phyloP scores from a whole-genome alignment of 2,888 invertebrate species.

The Harpalus rubripes region DNA sequence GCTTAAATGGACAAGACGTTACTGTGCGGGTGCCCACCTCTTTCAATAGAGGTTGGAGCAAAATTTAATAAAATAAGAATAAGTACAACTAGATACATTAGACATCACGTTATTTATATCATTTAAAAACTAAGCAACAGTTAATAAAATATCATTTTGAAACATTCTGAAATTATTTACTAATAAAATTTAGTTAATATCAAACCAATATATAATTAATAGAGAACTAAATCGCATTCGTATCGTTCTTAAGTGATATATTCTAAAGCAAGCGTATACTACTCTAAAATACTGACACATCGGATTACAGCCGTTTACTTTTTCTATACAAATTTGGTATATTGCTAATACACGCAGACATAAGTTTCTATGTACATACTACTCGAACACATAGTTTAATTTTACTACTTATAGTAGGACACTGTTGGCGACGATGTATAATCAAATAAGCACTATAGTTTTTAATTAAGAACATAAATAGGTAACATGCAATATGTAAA shows the following conservation, averaged over 20 bases:
- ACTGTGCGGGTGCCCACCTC: conserved; percentile 77
- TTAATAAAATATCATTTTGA: background rate
- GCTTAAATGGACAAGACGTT: conserved; percentile 75
- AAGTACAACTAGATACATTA: conserved; percentile 42
- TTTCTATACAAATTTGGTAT: conserved; percentile 71
- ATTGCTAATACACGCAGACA: conserved; percentile 78
- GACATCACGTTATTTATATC: conserved; percentile 53
- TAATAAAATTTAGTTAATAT: too few relatives aligned
- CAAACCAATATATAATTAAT: background rate
- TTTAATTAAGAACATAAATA: background rate
- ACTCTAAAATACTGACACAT: conserved; percentile 36
- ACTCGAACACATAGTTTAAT: conserved; percentile 49
- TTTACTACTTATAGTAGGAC: conserved; percentile 38
- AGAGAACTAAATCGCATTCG: background rate
- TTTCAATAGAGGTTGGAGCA: conserved; percentile 47
- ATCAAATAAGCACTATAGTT: background rate
- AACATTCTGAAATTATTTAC: background rate
- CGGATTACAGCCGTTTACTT: conserved; percentile 56
- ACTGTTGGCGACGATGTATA: conserved; percentile 1
- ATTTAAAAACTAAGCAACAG: conserved; percentile 14
- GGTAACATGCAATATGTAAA: conserved; percentile 6
- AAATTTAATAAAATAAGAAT: conserved; percentile 43
- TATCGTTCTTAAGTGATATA: conserved; percentile 32
- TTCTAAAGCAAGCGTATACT: conserved; percentile 48
- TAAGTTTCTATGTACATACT: conserved; percentile 61